Evolutionary conservation across 2,888 invertebrate species (phyloP), one percentile per base, ranked within the genome.

Genomic region (Anticlea derivata): DNA sequence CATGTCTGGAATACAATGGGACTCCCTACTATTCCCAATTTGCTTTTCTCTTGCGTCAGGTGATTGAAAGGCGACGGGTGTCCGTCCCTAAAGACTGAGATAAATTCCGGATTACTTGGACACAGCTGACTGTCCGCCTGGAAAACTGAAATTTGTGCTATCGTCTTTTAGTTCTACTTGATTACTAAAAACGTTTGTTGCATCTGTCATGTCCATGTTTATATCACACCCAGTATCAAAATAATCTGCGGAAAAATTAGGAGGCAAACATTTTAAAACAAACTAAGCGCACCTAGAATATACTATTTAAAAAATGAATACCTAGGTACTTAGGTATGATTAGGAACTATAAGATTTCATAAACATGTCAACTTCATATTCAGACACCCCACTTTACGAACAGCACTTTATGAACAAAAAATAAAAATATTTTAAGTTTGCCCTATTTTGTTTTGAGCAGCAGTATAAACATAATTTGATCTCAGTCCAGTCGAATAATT

Each of bases 41-140:
- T 58, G 62, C 59, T 60, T 66, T 66, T 63, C 64, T 63, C 59
- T 53, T 65, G 65, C 60, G 17, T 26, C 34, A 78, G 76, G 77
- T 83, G 84, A 85, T 83, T 80, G 82, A 83, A 81, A 78, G 68
- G 65, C 80, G 74, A 72, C 75, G 73, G 70, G 67, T 69, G 70
- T 75, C 72, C 71, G 68, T 73, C 66, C 64, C 67, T 68, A 70
- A 72, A 66, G 69, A 66, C 63, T 65, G 66, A 75, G 70, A 82
- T 83, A 83, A 79, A 83, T 80, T 82, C 66, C 64, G 66, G 68
- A 73, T 75, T 74, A 76, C 71, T n/a, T 66, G 70, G 73, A 68
- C 75, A 70, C 79, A 80, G 76, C 78, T 80, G 81, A 74, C 73
- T 73, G 75, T 73, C 71, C 78, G 72, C 60, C 73, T 66, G 75